These are phyloP conservation scores for Aromia moschata DNA, from an alignment of 2,888 invertebrate genomes.

Conservation along the genomic window DNA sequence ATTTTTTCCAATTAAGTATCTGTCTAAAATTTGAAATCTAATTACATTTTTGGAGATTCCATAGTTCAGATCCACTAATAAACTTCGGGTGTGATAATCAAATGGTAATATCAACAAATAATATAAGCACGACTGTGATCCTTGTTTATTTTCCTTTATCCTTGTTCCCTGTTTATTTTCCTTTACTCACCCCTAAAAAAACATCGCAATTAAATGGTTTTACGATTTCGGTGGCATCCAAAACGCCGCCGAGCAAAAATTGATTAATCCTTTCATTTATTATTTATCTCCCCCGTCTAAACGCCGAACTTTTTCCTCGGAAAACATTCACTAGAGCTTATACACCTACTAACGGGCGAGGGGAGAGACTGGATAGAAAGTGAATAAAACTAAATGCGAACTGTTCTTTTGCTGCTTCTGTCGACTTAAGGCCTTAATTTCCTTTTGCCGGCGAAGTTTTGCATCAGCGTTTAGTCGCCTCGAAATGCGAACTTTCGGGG, in stretches of 20 bases:
- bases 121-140: too few relatives aligned
- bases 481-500: constrained; percentile 29
- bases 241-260: background rate
- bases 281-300: constrained; percentile 1
- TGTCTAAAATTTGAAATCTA: too few relatives aligned
- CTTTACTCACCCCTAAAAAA: too few relatives aligned
- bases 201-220: too few relatives aligned
- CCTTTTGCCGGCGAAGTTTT: constrained; percentile 28
- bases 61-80: too few relatives aligned
- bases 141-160: too few relatives aligned
- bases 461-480: constrained; percentile 25
- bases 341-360: constrained; percentile 1
- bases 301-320: constrained; percentile 1
- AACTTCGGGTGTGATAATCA: too few relatives aligned
- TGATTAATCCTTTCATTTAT: constrained; percentile 2
- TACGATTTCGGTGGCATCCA: background rate
- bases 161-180: too few relatives aligned
- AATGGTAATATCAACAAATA: too few relatives aligned
- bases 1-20: too few relatives aligned
- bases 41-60: too few relatives aligned
- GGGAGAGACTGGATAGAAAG: constrained; percentile 21
- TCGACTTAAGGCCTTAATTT: constrained; percentile 28
- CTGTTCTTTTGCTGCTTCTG: constrained; percentile 28
- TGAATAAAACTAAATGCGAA: constrained; percentile 27
- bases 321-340: constrained; percentile 7